These are phyloP conservation scores for Aspidapion aeneum DNA, from an alignment of 2,888 invertebrate genomes.

Conservation along the genomic window DNA sequence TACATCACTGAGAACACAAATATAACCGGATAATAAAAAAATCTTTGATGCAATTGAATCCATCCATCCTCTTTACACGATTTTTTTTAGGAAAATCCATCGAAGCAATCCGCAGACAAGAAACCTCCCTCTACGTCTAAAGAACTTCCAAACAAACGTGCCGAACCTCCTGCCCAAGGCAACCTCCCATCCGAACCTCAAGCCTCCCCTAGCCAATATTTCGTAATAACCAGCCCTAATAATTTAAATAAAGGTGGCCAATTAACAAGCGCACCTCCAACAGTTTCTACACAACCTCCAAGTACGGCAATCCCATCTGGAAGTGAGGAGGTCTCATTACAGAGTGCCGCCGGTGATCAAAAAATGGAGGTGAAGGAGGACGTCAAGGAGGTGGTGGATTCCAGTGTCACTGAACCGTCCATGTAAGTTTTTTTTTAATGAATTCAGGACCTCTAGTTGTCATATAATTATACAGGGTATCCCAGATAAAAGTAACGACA, in stretches of 20 bases:
- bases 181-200: too few relatives aligned
- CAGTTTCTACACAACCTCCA: slow-evolving; percentile 6
- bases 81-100: background rate
- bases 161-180: background rate
- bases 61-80: too few relatives aligned
- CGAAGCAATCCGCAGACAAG: background rate
- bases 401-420: slow-evolving; percentile 32
- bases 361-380: slow-evolving; percentile 15
- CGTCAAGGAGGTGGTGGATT: slow-evolving; percentile 17
- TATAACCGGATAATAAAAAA: too few relatives aligned
- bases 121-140: background rate
- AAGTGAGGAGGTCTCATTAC: slow-evolving; percentile 11
- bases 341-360: slow-evolving; percentile 28
- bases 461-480: background rate
- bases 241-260: slow-evolving; percentile 34
- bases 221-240: background rate
- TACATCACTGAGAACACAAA: too few relatives aligned
- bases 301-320: slow-evolving; percentile 13
- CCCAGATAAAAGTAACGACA: too few relatives aligned
- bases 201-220: too few relatives aligned
- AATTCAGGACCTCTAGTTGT: background rate
- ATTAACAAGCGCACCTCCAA: slow-evolving; percentile 29
- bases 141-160: background rate
- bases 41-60: too few relatives aligned
- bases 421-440: slow-evolving; percentile 30